Conservation (phyloP, 2,797 vertebrate genomes). For the Acropternis orthonyx region DNA sequence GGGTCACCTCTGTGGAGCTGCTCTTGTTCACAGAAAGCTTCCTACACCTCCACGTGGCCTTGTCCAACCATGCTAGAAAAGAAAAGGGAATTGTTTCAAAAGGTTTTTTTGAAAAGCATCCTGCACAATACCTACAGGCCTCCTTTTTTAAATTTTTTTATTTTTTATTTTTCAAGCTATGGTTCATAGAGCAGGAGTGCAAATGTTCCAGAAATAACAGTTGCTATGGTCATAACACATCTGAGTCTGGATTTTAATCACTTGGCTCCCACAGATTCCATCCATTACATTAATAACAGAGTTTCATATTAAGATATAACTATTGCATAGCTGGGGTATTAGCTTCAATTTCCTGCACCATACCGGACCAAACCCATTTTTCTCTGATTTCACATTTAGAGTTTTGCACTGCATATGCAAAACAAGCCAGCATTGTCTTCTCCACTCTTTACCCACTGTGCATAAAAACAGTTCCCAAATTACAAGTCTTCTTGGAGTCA, state of each 20-base stretch:
- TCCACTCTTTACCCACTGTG: background rate
- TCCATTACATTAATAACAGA: background rate
- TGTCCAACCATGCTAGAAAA: background rate
- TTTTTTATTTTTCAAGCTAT: background rate
- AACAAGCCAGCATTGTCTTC: background rate
- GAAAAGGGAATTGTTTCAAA: background rate
- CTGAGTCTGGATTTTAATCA: background rate
- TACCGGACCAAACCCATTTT: background rate
- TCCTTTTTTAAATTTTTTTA: background rate
- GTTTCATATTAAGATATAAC: background rate
- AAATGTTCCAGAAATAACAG: background rate
- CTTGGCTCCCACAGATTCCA: background rate
- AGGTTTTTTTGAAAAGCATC: background rate
- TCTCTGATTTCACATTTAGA: background rate
- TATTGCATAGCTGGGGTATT: background rate
- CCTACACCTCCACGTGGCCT: background rate
- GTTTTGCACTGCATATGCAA: background rate
- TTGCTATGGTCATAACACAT: background rate
- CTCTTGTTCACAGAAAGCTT: background rate
- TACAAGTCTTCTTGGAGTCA: fast-evolving
- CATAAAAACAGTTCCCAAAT: background rate
- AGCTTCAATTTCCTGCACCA: background rate
- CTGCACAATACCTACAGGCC: background rate
- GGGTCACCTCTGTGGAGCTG: background rate
- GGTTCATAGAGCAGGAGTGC: background rate